Conservation (phyloP, 1,140 invertebrate genomes). For the Macrotrachela quadricornifera region DNA sequence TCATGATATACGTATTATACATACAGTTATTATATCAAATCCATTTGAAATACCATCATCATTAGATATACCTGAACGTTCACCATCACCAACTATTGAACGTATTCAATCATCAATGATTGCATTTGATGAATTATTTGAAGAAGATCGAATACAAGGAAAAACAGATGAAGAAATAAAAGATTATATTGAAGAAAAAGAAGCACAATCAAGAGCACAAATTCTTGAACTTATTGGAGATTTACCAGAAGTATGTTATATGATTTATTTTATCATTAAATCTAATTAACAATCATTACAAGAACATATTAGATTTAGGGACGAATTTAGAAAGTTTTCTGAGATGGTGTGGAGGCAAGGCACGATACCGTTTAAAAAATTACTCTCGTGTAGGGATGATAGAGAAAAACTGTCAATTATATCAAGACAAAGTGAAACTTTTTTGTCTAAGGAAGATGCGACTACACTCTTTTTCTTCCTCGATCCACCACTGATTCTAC, state of each 20-base stretch:
- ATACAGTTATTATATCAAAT: constrained; percentile 86
- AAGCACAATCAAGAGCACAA: constrained; percentile 82
- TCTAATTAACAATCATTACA: too few species aligned
- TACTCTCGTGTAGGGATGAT: too few species aligned
- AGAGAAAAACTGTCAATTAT: too few species aligned
- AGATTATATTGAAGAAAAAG: constrained; percentile 66
- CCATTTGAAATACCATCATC: constrained; percentile 69
- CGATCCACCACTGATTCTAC: too few species aligned
- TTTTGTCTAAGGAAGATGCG: too few species aligned
- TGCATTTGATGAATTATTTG: constrained; percentile 57
- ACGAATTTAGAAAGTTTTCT: too few species aligned
- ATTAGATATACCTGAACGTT: constrained; percentile 35
- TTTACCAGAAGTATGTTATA: neutral
- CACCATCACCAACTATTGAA: constrained; percentile 64
- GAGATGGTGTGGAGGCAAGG: too few species aligned
- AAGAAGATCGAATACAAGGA: constrained; percentile 69
- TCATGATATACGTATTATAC: constrained; percentile 85
- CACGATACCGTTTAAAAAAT: too few species aligned
- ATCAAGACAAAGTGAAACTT: too few species aligned
- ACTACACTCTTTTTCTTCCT: too few species aligned
- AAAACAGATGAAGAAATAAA: constrained; percentile 57
- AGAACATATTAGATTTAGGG: too few species aligned
- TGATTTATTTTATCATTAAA: too few species aligned
- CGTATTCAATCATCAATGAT: constrained; percentile 40
- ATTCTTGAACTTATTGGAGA: constrained; percentile 68